phyloP scores from a whole-genome alignment of 1,140 invertebrate species.

The Stegodyphus dumicola region DNA sequence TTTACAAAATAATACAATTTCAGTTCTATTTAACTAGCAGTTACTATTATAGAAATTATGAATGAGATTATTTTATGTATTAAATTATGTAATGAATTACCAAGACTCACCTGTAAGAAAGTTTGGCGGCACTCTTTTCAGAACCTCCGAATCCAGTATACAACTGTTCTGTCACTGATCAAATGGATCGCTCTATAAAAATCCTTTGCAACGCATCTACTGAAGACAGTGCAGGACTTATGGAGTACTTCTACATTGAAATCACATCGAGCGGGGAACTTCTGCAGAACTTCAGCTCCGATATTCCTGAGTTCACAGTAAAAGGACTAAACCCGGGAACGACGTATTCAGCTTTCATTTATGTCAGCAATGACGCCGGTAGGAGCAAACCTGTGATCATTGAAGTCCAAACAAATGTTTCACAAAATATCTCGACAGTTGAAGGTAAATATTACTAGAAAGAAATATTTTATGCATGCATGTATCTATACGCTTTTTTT shows the following conservation, averaged over 20 bases:
- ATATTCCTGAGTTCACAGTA: constrained; percentile 12
- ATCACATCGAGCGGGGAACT: neutral
- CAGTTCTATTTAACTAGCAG: no score
- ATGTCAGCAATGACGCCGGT: constrained; percentile 22
- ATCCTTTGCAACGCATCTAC: constrained; percentile 26
- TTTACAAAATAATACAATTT: no score
- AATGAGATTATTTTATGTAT: no score
- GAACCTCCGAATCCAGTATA: constrained; percentile 4
- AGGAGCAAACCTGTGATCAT: constrained; percentile 1
- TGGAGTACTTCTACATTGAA: constrained; percentile 21
- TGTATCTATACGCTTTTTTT: no score
- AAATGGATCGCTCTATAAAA: neutral
- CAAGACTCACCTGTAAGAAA: constrained; percentile 19
- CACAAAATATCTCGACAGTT: neutral
- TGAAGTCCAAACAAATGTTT: neutral
- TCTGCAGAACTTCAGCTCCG: constrained; percentile 9
- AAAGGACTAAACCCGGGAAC: neutral
- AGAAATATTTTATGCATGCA: no score
- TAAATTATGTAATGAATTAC: neutral
- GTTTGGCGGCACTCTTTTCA: constrained; percentile 29
- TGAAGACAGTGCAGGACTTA: neutral
- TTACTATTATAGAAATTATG: no score
- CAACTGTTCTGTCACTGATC: constrained; percentile 11
- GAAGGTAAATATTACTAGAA: neutral
- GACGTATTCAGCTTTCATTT: neutral